Percentiles rank a stretch among this genome's conserved stretches.
phyloP scores from a whole-genome alignment of 92 coral and sea anemone species.

The Galaxea fascicularis region DNA sequence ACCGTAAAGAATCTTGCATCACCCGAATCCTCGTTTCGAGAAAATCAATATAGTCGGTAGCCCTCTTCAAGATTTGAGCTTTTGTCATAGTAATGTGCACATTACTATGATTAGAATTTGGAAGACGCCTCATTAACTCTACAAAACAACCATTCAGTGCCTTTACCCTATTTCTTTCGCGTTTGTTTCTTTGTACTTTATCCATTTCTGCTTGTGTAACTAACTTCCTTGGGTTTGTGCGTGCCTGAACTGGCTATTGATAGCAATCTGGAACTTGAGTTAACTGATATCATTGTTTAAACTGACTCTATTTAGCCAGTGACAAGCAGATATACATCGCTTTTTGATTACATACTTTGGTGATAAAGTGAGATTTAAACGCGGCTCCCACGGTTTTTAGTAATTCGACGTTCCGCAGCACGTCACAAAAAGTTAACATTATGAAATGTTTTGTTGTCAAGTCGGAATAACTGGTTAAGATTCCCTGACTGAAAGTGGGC shows the following conservation, averaged over 20 bases:
- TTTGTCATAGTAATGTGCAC: not conserved
- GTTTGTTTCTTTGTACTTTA: not conserved
- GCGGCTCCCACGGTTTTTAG: conserved; percentile 13
- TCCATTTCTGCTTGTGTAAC: not conserved
- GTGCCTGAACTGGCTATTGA: not conserved
- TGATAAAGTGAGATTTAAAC: not conserved
- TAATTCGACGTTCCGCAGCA: too few relatives aligned
- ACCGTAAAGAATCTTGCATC: not conserved
- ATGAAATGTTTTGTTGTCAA: not conserved
- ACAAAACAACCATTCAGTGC: not conserved
- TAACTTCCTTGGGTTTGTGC: not conserved
- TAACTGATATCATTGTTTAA: conserved; percentile 8
- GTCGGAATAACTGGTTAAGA: too few relatives aligned
- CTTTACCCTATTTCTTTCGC: not conserved
- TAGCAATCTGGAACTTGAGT: not conserved
- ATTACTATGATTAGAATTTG: not conserved
- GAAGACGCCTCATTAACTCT: conserved; percentile 16
- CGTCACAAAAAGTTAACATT: too few relatives aligned
- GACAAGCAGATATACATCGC: conserved; percentile 10
- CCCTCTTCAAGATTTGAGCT: not conserved
- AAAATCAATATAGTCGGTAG: conserved; percentile 3
- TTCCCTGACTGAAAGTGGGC: too few relatives aligned
- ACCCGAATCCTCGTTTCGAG: not conserved
- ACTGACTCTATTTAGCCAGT: not conserved
- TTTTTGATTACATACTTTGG: not conserved